Evolutionary conservation across 2,797 vertebrate genomes (phyloP).

Genomic region (Aselliscus stoliczkanus): DNA sequence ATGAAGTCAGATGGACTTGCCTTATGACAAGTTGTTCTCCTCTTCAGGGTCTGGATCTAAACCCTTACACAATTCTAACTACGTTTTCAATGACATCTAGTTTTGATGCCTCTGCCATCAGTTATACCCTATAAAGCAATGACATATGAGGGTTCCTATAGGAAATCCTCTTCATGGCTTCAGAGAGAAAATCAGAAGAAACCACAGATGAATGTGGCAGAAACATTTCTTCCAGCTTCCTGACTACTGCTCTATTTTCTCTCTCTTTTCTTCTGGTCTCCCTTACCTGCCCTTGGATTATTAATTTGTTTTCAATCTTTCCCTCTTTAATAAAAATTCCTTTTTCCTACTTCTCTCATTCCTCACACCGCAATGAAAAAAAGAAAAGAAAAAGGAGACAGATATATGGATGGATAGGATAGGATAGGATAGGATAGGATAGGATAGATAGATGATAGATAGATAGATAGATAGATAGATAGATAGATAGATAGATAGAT

Average conservation of each 20-base stretch:
- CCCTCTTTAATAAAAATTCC: not conserved
- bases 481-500: not conserved
- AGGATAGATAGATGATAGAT: not conserved
- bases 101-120: not conserved
- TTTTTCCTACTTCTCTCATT: not conserved
- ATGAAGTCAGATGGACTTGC: not conserved
- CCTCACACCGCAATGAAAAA: not conserved
- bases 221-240: not conserved
- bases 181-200: not conserved
- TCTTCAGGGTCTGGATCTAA: not conserved
- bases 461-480: not conserved
- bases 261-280: not conserved
- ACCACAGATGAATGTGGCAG: not conserved
- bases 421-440: not conserved
- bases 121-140: not conserved
- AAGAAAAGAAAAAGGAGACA: not conserved
- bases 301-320: not conserved
- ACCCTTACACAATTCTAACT: not conserved
- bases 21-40: not conserved
- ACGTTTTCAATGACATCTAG: not conserved
- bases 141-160: not conserved
- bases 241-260: not conserved
- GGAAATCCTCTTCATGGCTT: conserved; percentile 31
- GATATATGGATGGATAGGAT: not conserved
- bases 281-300: not conserved